These are phyloP conservation scores for Oryctolagus cuniculus DNA, from an alignment of 2,113 vertebrate species.

Conservation along the genomic window mOryCun1.1 NC_091450.1:66635501-66636000, in stretches of 20 bases:
- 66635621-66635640: constrained; percentile 17
- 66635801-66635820: constrained; percentile 94
- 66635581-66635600: neutral
- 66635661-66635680: constrained; percentile 97
- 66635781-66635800: constrained; percentile 93
- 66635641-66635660: constrained; percentile 91
- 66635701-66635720: constrained; percentile 98
- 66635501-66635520: neutral
- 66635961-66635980: neutral
- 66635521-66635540: neutral
- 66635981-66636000: neutral
- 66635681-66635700: constrained; percentile 98
- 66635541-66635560: neutral
- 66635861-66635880: constrained; percentile 94
- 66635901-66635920: constrained; percentile 94
- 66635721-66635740: constrained; percentile 96
- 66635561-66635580: accelerated
- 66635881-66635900: constrained; percentile 98
- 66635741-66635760: constrained; percentile 93
- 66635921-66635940: constrained; percentile 96
- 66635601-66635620: neutral
- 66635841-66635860: constrained; percentile 96
- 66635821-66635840: constrained; percentile 97
- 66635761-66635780: constrained; percentile 94
- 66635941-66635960: constrained; percentile 86